Percentiles rank a stretch among this genome's conserved stretches.
Evolutionary conservation across 2,113 vertebrate genomes (phyloP).

Genomic region (Nesogale talazaci): DNA sequence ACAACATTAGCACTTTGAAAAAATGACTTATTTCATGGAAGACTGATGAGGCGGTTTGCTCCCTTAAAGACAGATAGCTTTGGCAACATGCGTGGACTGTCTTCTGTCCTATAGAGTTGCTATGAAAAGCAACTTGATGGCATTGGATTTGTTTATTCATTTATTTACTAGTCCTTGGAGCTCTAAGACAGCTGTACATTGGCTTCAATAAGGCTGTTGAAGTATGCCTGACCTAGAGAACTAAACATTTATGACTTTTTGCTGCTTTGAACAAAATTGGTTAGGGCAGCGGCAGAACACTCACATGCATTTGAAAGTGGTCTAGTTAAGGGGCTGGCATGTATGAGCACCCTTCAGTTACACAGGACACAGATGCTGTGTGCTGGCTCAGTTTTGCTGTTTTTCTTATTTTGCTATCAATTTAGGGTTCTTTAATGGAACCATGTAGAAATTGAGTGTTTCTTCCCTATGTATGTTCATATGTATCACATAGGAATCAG

Average conservation of each 20-base stretch:
- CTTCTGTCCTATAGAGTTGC: too few relatives aligned
- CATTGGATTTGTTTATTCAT: too few relatives aligned
- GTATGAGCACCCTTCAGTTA: not conserved
- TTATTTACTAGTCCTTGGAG: too few relatives aligned
- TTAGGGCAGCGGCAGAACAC: not conserved
- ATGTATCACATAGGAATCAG: not conserved
- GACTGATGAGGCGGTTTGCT: too few relatives aligned
- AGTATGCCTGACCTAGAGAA: not conserved
- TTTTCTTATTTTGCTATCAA: not conserved
- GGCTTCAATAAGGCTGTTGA: not conserved
- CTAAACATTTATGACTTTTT: not conserved
- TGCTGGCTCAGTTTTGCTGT: not conserved
- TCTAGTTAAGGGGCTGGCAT: not conserved
- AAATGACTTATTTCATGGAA: too few relatives aligned
- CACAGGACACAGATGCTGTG: not conserved
- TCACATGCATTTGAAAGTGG: not conserved
- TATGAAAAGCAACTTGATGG: too few relatives aligned
- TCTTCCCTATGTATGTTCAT: not conserved
- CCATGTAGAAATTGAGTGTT: not conserved
- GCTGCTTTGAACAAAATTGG: not conserved
- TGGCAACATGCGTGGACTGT: too few relatives aligned
- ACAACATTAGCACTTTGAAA: too few relatives aligned
- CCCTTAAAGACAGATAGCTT: too few relatives aligned
- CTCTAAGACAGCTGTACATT: not conserved
- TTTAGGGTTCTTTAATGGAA: not conserved